A percentile compares a stretch with the other conserved stretches of the same genome.
Conservation (phyloP, 2,888 invertebrate genomes). For the Meiosimyza platycephala region DNA sequence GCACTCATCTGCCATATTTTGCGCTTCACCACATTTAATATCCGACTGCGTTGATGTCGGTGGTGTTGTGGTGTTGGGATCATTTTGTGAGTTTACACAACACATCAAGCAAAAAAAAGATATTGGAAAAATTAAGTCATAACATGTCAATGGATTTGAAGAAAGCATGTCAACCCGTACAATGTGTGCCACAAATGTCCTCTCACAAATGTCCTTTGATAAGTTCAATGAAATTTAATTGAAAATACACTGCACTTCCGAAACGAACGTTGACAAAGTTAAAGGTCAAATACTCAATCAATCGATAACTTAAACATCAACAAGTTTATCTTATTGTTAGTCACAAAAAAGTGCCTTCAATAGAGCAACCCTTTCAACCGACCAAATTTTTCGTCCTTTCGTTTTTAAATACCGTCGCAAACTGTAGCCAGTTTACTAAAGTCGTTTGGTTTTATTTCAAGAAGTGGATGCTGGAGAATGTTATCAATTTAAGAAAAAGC, state of each 20-base stretch:
- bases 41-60: constrained; percentile 4
- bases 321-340: background rate
- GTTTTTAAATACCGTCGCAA: background rate
- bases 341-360: background rate
- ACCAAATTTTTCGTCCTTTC: background rate
- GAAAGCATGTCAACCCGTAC: too few species aligned
- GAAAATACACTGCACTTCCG: background rate
- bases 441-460: background rate
- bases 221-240: too few species aligned
- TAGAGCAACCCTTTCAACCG: background rate
- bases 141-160: background rate
- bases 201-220: too few species aligned
- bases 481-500: constrained; percentile 3
- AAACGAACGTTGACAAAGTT: background rate
- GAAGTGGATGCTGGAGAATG: background rate
- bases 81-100: constrained; percentile 37
- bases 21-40: constrained; percentile 57
- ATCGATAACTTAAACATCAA: background rate
- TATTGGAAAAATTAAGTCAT: background rate
- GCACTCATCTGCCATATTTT: constrained; percentile 63
- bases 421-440: background rate
- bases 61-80: constrained; percentile 28
- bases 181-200: too few species aligned
- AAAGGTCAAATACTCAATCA: background rate
- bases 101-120: constrained; percentile 8